Evolutionary conservation across 2,888 invertebrate species (phyloP).

Genomic region (Netelia melanura): DNA sequence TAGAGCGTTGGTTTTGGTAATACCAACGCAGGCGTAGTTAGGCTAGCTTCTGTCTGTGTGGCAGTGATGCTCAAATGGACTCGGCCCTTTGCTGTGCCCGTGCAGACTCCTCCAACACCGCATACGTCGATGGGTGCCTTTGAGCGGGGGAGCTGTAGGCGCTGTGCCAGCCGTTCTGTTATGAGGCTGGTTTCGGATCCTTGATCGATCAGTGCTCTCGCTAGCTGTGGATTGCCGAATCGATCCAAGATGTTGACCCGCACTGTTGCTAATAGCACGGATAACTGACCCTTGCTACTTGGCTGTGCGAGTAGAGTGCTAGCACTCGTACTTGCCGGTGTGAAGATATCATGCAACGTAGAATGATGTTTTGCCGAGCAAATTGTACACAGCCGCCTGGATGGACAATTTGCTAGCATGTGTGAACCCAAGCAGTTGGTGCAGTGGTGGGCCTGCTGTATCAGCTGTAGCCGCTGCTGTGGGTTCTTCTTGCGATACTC

Average conservation of each 20-base stretch:
- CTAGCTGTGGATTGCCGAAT: neutral
- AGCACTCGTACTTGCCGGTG: neutral
- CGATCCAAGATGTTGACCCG: neutral
- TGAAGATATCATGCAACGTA: neutral
- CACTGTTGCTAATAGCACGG: neutral
- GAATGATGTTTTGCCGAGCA: neutral
- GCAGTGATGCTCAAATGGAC: neutral
- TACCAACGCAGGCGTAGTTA: conserved; percentile 2
- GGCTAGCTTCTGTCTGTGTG: neutral
- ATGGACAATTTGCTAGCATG: neutral
- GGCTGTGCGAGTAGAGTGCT: neutral
- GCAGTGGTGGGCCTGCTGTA: neutral
- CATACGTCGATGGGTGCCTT: neutral
- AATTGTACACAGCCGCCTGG: neutral
- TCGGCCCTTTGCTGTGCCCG: neutral
- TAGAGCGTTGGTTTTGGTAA: neutral
- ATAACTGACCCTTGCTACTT: neutral
- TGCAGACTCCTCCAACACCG: conserved; percentile 1
- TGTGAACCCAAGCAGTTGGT: conserved; percentile 1
- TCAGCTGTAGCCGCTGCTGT: neutral
- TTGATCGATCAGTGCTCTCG: neutral
- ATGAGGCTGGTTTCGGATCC: conserved; percentile 16
- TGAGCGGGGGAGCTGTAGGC: neutral
- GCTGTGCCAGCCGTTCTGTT: conserved; percentile 4
- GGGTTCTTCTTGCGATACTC: neutral